Base-by-base conservation (phyloP, 2,888 invertebrate genomes). In the Zele albiditarsus region DNA sequence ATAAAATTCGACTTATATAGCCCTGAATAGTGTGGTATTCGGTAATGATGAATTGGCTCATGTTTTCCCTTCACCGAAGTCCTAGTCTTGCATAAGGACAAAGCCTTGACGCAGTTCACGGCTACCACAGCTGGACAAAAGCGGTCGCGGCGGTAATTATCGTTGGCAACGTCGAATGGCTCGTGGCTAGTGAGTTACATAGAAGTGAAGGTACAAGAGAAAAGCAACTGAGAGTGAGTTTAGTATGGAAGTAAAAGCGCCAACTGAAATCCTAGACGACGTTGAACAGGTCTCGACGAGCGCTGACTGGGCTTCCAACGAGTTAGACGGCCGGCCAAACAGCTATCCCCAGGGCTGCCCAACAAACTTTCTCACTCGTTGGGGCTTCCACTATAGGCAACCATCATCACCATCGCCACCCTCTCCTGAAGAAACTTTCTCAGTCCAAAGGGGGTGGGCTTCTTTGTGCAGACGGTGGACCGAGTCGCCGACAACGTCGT, bases 291-390 rank as follows among this genome's bases (percentile, higher is more conserved):
- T 78, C 73, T 53, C 73, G 63, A 60, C 63, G 75, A 71, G 70
- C 79, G 85, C 86, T 86, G 86, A 86, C 85, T 84, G 83, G 86
- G 86, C 86, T 87, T 87, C 85, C 80, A 74, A 75, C 79, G 82
- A 84, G 84, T 85, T 85, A 85, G 75, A 83, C 77, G 83, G 82
- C 84, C 82, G 83, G 81, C 82, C 84, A 83, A 82, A 83, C 84
- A 84, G 77, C 83, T 81, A 80, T 80, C 82, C 80, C 80, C 81
- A 82, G 80, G 81, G 79, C 78, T 77, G 23, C 80, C 78, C 83
- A 82, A 81, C 85, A 86, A 87, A 87, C 86, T 87, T 86, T 84
- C 80, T 75, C 76, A 49, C 58, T 79, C 81, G 79, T 75, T 80
- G 79, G 81, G 79, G 75, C 78, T 80, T 81, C 80, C 69, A 73